Conservation (phyloP, 2,888 invertebrate species). For the Dusona sp. region DNA sequence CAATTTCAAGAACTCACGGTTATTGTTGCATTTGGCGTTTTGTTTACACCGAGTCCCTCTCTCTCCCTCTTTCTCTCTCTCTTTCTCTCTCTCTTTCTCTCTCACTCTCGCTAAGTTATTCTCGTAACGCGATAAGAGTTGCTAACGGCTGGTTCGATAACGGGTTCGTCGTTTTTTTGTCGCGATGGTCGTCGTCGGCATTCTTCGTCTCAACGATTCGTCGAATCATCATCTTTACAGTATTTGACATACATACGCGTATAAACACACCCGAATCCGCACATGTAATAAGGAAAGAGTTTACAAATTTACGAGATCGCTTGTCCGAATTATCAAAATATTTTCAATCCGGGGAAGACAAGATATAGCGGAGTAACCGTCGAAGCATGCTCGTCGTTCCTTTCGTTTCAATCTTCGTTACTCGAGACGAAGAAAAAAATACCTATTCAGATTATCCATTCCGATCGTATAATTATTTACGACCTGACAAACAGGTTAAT, state of each 20-base stretch:
- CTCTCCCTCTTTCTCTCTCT: conserved; percentile 4
- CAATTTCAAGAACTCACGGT: conserved; percentile 3
- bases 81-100: conserved; percentile 5
- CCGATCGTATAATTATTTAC: neutral
- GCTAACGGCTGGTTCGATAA: conserved; percentile 76
- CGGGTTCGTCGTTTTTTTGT: conserved; percentile 36
- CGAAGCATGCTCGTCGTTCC: neutral
- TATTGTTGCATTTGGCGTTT: conserved; percentile 16
- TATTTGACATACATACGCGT: conserved; percentile 5
- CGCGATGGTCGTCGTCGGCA: conserved; percentile 38
- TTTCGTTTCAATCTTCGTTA: neutral
- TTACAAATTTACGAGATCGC: neutral
- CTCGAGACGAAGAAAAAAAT: neutral
- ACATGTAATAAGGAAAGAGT: neutral
- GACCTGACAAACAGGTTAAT: neutral
- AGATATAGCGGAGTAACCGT: neutral
- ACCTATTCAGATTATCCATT: neutral
- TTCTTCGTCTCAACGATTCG: conserved; percentile 53
- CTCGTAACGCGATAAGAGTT: conserved; percentile 75
- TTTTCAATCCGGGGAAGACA: conserved; percentile 5
- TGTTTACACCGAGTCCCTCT: conserved; percentile 52
- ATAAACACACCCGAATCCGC: too few species aligned
- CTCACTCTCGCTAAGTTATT: conserved; percentile 62
- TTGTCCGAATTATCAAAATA: conserved; percentile 5
- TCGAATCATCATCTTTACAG: conserved; percentile 58